Evolutionary conservation across 2,113 vertebrate genomes (phyloP), one percentile per base, ranked within the genome.

Genomic region (Salvelinus sp.): DNA sequence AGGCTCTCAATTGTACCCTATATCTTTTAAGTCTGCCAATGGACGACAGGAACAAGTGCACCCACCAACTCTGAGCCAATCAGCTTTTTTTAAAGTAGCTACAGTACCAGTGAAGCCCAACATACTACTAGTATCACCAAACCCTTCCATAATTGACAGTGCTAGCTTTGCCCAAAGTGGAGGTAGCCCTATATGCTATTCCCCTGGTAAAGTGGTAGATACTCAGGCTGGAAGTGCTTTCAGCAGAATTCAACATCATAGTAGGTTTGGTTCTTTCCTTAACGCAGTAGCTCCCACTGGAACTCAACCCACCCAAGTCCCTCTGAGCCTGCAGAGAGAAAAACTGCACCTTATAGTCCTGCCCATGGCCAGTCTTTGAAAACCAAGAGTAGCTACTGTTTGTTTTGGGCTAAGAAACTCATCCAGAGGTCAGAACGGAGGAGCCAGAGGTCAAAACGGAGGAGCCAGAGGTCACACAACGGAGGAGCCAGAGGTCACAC

Each of bases 371-470:
- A 62, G n/a, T 62, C 58, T 60, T 60, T 22, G 5, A 60, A 14
- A 7, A 9, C n/a, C 58, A 6, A 22, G n/a, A 60, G n/a, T n/a
- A 22, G 58, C 5, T n/a, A 60, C 57, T 14, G 0, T 60, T 60
- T 9, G 38, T 25, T 4, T 5, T 2, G 12, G 10, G 58, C 4
- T 60, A 22, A 22, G 58, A 50, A 50, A 50, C 48, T 50, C 48
- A 50, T 14, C 48, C 38, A 38, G 38, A 38, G 38, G 38, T 38
- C 38, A 38, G 6, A 38, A 38, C 33, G 33, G 6, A 38, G 33
- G 33, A 57, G 50, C 50, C 16, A 54, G 12, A 18, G 16, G 50
- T 54, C 54, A 74, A 76, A 77, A 63, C 75, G 44, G 30, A 60
- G 20, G 0, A 18, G 22, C 23, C 3, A 3, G 38, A 1, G 75